Percentiles rank a stretch among this genome's conserved stretches.
phyloP scores from a whole-genome alignment of 1,140 invertebrate genomes.

The Achroia grisella region DNA sequence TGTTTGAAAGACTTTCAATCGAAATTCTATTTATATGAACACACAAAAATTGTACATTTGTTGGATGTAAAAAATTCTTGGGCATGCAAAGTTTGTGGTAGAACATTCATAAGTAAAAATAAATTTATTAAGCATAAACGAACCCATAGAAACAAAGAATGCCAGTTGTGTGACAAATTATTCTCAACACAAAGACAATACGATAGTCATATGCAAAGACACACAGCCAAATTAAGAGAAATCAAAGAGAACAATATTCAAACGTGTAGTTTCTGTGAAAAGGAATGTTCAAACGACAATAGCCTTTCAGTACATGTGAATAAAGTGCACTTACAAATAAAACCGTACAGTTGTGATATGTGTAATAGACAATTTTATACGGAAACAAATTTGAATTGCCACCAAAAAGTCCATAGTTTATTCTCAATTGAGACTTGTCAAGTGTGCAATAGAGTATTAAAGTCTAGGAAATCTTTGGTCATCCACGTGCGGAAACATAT shows the following conservation, averaged over 20 bases:
- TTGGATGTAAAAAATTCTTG: slow-evolving; percentile 18
- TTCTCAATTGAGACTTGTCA: slow-evolving; percentile 38
- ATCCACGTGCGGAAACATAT: slow-evolving; percentile 57
- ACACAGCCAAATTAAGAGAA: slow-evolving; percentile 31
- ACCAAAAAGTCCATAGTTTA: slow-evolving; percentile 49
- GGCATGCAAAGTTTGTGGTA: slow-evolving; percentile 36
- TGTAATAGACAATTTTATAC: slow-evolving; percentile 56
- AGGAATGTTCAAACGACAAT: slow-evolving; percentile 45
- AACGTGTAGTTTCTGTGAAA: slow-evolving; percentile 61
- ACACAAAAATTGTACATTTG: slow-evolving; percentile 42
- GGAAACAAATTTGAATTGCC: slow-evolving; percentile 41
- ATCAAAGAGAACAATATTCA: slow-evolving; percentile 15
- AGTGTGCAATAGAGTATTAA: slow-evolving; percentile 46
- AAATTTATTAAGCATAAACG: slow-evolving; percentile 35
- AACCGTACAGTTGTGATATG: slow-evolving; percentile 61
- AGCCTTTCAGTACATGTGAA: slow-evolving; percentile 55
- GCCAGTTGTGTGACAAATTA: slow-evolving; percentile 43
- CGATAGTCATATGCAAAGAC: slow-evolving; percentile 45
- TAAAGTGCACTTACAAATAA: slow-evolving; percentile 60
- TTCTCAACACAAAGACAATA: slow-evolving; percentile 34
- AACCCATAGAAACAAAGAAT: slow-evolving; percentile 31
- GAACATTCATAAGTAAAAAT: slow-evolving; percentile 21
- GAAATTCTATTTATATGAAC: slow-evolving; percentile 48
- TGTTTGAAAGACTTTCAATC: slow-evolving; percentile 40
- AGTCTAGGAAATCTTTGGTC: slow-evolving; percentile 47